These are phyloP conservation scores for Triplophysa dalaica DNA, from an alignment of 2,113 vertebrate genomes.

Conservation along the genomic window DNA sequence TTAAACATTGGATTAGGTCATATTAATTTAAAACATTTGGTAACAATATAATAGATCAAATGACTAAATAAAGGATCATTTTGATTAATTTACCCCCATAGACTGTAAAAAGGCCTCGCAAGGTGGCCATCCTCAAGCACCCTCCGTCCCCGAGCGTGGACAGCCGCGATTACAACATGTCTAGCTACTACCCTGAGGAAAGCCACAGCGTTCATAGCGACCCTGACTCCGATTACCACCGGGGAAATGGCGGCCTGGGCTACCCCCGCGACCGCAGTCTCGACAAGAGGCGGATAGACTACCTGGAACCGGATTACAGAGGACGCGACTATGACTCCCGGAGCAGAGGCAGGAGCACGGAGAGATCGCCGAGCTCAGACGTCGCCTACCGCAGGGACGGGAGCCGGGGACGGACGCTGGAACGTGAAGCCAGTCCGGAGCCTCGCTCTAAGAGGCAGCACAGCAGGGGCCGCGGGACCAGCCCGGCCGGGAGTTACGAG, in stretches of 20 bases:
- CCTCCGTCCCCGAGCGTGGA: conserved; percentile 76
- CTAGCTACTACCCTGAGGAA: conserved; percentile 83
- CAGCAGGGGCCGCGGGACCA: conserved; percentile 67
- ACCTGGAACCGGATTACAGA: conserved; percentile 68
- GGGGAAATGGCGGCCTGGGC: conserved; percentile 74
- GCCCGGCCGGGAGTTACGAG: conserved; percentile 48
- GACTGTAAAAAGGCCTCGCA: conserved; percentile 90
- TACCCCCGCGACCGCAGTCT: conserved; percentile 76
- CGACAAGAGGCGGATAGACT: conserved; percentile 63
- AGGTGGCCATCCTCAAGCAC: conserved; percentile 74
- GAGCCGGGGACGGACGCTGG: conserved; percentile 74
- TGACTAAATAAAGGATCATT: not conserved
- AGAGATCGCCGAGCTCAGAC: conserved; percentile 75
- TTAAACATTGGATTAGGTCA: not conserved
- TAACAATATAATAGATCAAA: not conserved
- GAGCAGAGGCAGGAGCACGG: conserved; percentile 74
- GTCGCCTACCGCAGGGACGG: conserved; percentile 66
- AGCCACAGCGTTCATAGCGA: conserved; percentile 76
- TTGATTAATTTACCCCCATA: conserved; percentile 51
- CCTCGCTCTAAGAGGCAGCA: conserved; percentile 69
- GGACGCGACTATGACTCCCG: conserved; percentile 64
- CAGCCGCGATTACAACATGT: conserved; percentile 75
- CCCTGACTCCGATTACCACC: conserved; percentile 79
- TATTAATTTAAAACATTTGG: not conserved
- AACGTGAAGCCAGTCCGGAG: conserved; percentile 70